These are phyloP conservation scores for Saxidomus purpurata DNA, from an alignment of 1,140 invertebrate species.

Conservation along the genomic window DNA sequence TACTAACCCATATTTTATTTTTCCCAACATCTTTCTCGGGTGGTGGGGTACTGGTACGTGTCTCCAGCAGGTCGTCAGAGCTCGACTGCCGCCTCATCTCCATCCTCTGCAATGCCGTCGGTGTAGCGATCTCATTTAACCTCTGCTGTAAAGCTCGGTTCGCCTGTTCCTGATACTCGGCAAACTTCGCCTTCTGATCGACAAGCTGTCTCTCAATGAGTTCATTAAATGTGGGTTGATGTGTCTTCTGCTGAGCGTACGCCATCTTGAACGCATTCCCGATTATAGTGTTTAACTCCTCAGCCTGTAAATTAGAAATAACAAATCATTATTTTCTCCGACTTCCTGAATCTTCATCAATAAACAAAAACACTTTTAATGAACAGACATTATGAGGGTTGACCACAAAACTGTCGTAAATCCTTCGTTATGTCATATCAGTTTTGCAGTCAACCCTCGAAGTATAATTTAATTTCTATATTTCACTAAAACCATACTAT, in stretches of 20 bases:
- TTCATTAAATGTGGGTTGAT: slow-evolving; percentile 85
- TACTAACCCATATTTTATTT: slow-evolving; percentile 81
- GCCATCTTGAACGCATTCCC: slow-evolving; percentile 97
- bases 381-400: too few relatives aligned
- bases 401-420: too few relatives aligned
- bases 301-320: slow-evolving; percentile 89
- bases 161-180: slow-evolving; percentile 80
- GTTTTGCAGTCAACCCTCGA: too few relatives aligned
- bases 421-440: too few relatives aligned
- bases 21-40: slow-evolving; percentile 72
- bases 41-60: background rate
- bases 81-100: slow-evolving; percentile 79
- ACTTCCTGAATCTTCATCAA: too few relatives aligned
- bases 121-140: slow-evolving; percentile 82
- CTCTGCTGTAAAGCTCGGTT: slow-evolving; percentile 79
- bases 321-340: background rate
- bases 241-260: slow-evolving; percentile 94
- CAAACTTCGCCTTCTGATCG: slow-evolving; percentile 81
- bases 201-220: slow-evolving; percentile 84
- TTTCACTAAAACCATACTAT: too few relatives aligned
- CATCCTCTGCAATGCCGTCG: slow-evolving; percentile 80
- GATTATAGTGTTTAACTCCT: slow-evolving; percentile 94
- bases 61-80: slow-evolving; percentile 67
- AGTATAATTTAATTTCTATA: too few relatives aligned
- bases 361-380: too few relatives aligned